These are phyloP conservation scores for Drosophila murphyi DNA, from an alignment of 1,140 invertebrate genomes.

Conservation along the genomic window DNA sequence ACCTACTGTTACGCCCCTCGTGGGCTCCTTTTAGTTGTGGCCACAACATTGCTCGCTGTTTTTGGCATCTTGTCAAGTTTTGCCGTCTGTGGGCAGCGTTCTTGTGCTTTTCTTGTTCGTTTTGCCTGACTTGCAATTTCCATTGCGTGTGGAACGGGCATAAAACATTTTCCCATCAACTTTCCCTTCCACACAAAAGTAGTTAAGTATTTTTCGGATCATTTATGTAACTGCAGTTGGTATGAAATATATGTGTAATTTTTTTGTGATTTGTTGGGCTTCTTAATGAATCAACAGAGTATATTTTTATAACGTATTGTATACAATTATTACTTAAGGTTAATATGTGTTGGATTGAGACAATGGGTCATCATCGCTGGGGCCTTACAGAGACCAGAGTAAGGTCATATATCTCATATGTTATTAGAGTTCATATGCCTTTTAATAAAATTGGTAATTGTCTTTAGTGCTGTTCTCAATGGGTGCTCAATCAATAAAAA, in stretches of 20 bases:
- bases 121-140: conserved; percentile 57
- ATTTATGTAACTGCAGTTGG: conserved; percentile 30
- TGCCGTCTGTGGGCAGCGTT: conserved; percentile 55
- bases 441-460: too few relatives aligned
- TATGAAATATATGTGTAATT: neutral
- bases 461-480: too few relatives aligned
- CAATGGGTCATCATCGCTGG: neutral
- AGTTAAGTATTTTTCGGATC: conserved; percentile 1
- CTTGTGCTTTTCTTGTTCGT: conserved; percentile 15
- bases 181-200: conserved; percentile 13
- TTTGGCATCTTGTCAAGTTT: conserved; percentile 78
- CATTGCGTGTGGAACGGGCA: conserved; percentile 57
- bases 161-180: conserved; percentile 47
- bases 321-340: neutral
- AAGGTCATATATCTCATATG: too few relatives aligned
- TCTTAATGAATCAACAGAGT: neutral
- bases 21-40: conserved; percentile 37
- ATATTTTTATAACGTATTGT: neutral
- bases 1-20: conserved; percentile 44
- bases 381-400: too few relatives aligned
- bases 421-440: too few relatives aligned
- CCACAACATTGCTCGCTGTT: conserved; percentile 65
- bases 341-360: neutral
- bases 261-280: conserved; percentile 14
- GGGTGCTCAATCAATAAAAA: too few relatives aligned